A percentile compares a stretch with the other conserved stretches of the same genome.
Conservation (phyloP, 1,140 invertebrate genomes). For the Latrodectus geometricus region DNA sequence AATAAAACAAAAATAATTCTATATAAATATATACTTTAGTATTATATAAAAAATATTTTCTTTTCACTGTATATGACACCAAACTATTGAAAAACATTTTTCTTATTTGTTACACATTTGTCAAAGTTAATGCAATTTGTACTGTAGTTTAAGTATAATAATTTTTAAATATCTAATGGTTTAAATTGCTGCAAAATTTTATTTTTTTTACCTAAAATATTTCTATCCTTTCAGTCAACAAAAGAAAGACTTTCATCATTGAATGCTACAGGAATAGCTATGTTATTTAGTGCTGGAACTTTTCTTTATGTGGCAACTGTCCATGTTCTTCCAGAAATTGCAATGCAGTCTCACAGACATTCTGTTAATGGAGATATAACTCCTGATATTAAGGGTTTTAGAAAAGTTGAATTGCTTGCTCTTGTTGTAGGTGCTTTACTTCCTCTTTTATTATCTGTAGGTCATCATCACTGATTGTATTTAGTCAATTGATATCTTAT, state of each 20-base stretch:
- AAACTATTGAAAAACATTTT: too few relatives aligned
- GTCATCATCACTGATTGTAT: conserved; percentile 85
- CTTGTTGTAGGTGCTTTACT: conserved; percentile 87
- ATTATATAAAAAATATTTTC: too few relatives aligned
- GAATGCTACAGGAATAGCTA: conserved; percentile 94
- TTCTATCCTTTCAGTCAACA: conserved; percentile 58
- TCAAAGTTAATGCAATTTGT: too few relatives aligned
- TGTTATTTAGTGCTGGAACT: conserved; percentile 98
- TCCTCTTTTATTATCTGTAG: conserved; percentile 87
- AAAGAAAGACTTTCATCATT: conserved; percentile 81
- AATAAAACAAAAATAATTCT: too few relatives aligned
- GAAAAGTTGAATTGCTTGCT: conserved; percentile 82
- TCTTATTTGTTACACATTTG: too few relatives aligned
- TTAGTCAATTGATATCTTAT: neutral
- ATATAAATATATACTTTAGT: too few relatives aligned
- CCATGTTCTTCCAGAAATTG: conserved; percentile 95
- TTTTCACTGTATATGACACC: too few relatives aligned
- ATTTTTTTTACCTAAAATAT: too few relatives aligned
- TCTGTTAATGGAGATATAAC: conserved; percentile 70
- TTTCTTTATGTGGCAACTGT: conserved; percentile 99
- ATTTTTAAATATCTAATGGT: too few relatives aligned
- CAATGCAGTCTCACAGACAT: conserved; percentile 71
- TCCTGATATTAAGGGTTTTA: conserved; percentile 74
- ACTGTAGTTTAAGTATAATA: too few relatives aligned
- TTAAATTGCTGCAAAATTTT: too few relatives aligned